Evolutionary conservation across 2,113 vertebrate genomes (phyloP).

Genomic region (Onychostoma macrolepis): DNA sequence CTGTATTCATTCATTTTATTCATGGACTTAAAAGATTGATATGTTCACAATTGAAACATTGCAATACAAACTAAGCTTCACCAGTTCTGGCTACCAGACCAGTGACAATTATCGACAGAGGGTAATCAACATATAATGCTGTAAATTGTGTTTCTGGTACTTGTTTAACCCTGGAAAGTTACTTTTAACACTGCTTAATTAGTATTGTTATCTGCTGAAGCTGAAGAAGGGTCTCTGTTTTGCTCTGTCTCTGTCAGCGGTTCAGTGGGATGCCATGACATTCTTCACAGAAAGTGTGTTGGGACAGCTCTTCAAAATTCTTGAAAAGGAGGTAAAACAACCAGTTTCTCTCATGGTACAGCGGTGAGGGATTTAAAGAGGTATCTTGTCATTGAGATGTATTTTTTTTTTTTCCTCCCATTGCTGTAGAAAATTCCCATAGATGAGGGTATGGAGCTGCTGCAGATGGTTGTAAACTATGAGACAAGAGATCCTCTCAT

Average conservation of each 20-base stretch:
- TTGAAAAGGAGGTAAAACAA: constrained; percentile 87
- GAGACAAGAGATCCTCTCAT: constrained; percentile 92
- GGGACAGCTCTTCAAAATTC: constrained; percentile 84
- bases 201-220: constrained; percentile 63
- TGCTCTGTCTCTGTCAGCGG: constrained; percentile 85
- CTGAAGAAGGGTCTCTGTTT: constrained; percentile 85
- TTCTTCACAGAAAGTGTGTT: constrained; percentile 90
- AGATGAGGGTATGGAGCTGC: constrained; percentile 86
- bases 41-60: not conserved
- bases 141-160: not conserved
- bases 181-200: not conserved
- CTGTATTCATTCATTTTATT: not conserved
- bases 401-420: not conserved
- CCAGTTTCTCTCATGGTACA: not conserved
- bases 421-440: constrained; percentile 82
- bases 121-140: not conserved
- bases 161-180: not conserved
- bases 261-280: constrained; percentile 97
- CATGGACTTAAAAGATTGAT: not conserved
- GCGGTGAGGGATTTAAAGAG: not conserved
- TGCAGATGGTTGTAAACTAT: constrained; percentile 87
- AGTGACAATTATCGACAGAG: not conserved
- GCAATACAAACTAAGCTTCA: not conserved
- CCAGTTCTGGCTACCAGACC: not conserved
- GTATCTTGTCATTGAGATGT: not conserved